These are phyloP conservation scores for Aix galericulata DNA, from an alignment of 2,113 vertebrate genomes.

Conservation along the genomic window DNA sequence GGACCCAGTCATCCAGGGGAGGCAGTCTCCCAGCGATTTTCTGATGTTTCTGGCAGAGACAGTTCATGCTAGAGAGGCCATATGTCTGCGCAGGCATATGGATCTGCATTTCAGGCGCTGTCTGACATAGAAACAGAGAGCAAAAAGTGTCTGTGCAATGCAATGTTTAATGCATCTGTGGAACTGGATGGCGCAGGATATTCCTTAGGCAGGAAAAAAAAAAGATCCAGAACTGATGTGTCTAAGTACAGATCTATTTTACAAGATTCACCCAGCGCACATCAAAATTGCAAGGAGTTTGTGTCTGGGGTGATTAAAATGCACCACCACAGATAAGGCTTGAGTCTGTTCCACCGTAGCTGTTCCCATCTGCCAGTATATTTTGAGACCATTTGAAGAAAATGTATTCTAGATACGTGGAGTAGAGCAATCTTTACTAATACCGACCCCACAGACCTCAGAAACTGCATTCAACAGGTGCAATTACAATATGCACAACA, in stretches of 20 bases:
- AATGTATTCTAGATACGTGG: background rate
- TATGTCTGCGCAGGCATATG: background rate
- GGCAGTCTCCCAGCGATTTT: background rate
- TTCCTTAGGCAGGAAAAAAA: background rate
- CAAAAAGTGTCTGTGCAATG: background rate
- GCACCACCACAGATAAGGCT: background rate
- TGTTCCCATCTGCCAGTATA: background rate
- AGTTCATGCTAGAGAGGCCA: background rate
- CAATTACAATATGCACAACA: background rate
- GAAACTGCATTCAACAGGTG: background rate
- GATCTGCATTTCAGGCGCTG: conserved; percentile 13
- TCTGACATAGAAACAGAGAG: background rate
- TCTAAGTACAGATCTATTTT: background rate
- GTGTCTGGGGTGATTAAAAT: background rate
- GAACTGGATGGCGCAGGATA: background rate
- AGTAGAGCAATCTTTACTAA: background rate
- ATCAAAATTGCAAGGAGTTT: background rate
- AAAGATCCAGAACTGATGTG: background rate
- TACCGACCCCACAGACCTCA: background rate
- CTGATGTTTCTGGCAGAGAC: conserved; percentile 53
- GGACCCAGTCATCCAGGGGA: background rate
- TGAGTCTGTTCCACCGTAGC: background rate
- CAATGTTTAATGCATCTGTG: background rate
- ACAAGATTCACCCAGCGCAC: background rate
- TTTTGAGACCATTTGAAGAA: background rate